These are phyloP conservation scores for Amblyopsis hoosieri DNA, from an alignment of 2,797 vertebrate species.

Conservation along the genomic window DNA sequence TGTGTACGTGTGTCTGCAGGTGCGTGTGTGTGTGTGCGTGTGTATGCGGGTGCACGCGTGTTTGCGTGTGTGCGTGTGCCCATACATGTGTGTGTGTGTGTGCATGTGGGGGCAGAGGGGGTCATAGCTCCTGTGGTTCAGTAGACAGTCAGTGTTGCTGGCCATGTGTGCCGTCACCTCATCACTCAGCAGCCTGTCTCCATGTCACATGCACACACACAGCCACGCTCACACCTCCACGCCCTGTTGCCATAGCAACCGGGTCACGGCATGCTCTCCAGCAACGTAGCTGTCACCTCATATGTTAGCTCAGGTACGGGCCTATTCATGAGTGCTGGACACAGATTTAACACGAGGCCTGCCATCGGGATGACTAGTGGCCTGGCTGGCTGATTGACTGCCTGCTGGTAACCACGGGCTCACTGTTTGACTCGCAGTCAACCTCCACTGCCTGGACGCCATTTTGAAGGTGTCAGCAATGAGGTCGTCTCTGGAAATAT, in stretches of 20 bases:
- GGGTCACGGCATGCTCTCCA: conserved; percentile 37
- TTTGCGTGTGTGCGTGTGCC: background rate
- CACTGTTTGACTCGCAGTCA: conserved; percentile 20
- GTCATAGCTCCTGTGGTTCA: conserved; percentile 22
- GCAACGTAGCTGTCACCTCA: conserved; percentile 47
- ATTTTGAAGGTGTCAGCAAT: conserved; percentile 17
- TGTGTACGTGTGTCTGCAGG: too few relatives aligned
- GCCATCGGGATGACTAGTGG: conserved; percentile 37
- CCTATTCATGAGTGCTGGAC: conserved; percentile 61
- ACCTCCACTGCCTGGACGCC: conserved; percentile 5
- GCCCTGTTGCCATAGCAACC: conserved; percentile 28
- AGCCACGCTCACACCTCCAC: conserved; percentile 8
- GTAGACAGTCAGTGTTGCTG: conserved; percentile 33
- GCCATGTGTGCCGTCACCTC: conserved; percentile 64
- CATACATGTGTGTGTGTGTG: background rate
- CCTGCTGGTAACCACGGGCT: conserved; percentile 15
- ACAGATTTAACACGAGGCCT: conserved; percentile 58
- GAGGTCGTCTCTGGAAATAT: conserved; percentile 35
- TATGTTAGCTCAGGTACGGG: conserved; percentile 49
- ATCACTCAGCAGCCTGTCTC: conserved; percentile 62
- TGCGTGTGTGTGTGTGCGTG: background rate
- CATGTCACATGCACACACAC: conserved; percentile 27
- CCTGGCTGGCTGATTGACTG: conserved; percentile 51
- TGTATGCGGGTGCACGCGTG: background rate
- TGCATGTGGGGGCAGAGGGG: conserved; percentile 2